A percentile compares a stretch with the other conserved stretches of the same genome.
These are phyloP conservation scores for Ctenopoma multispine DNA, from an alignment of 2,797 vertebrate genomes.

Conservation along the genomic window DNA sequence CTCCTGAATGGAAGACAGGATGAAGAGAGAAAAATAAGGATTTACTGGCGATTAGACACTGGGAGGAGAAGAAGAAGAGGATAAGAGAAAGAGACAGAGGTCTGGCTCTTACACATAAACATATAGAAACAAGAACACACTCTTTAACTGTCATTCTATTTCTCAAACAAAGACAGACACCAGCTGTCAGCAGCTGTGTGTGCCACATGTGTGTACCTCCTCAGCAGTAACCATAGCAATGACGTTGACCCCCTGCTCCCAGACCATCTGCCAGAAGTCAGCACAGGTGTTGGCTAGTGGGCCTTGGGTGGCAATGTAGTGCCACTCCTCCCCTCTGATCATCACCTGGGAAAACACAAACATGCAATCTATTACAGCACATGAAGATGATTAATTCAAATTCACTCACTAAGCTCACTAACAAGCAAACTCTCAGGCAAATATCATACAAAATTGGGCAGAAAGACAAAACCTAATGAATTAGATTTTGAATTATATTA, in stretches of 20 bases:
- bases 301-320: slow-evolving; percentile 97
- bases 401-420: background rate
- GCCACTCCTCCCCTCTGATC: slow-evolving; percentile 94
- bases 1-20: slow-evolving; percentile 82
- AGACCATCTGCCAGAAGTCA: slow-evolving; percentile 99
- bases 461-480: background rate
- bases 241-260: slow-evolving; percentile 97
- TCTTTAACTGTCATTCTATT: slow-evolving; percentile 13
- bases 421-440: background rate
- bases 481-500: background rate
- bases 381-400: background rate
- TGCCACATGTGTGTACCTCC: slow-evolving; percentile 85
- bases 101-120: background rate
- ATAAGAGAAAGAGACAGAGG: background rate
- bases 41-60: background rate
- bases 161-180: slow-evolving; percentile 23
- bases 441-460: background rate
- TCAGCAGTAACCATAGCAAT: slow-evolving; percentile 99
- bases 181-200: slow-evolving; percentile 37
- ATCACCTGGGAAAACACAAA: slow-evolving; percentile 85
- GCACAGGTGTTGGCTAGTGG: slow-evolving; percentile 94
- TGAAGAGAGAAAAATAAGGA: background rate
- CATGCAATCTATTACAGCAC: slow-evolving; percentile 41
- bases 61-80: background rate
- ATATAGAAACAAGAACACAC: slow-evolving; percentile 10